Percentiles rank a stretch among this genome's conserved stretches.
Evolutionary conservation across 2,888 invertebrate species (phyloP).

Genomic region (Suillia variegata): DNA sequence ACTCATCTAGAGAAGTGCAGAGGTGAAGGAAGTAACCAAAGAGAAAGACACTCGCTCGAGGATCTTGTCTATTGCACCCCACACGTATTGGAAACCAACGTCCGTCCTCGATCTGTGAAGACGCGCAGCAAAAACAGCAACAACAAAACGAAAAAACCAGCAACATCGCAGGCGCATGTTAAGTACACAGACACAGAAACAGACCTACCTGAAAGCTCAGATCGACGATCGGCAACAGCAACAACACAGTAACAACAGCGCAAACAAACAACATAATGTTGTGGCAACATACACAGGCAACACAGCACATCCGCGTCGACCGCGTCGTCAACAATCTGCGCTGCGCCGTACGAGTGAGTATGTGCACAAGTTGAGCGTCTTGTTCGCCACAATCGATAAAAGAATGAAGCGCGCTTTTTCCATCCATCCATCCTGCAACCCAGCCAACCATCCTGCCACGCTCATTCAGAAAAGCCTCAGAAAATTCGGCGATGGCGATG

Average conservation of each 20-base stretch:
- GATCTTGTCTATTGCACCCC: slow-evolving; percentile 48
- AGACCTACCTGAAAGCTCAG: slow-evolving; percentile 21
- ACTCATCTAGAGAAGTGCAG: no score
- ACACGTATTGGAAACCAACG: slow-evolving; percentile 32
- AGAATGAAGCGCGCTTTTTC: no score
- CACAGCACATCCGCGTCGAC: neutral
- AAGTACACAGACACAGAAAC: no score
- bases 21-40: neutral
- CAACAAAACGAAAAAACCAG: neutral
- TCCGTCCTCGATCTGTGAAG: slow-evolving; percentile 16
- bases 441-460: no score
- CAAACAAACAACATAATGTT: slow-evolving; percentile 9
- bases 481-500: no score
- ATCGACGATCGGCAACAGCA: neutral
- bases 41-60: slow-evolving; percentile 27
- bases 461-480: no score
- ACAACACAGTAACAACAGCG: slow-evolving; percentile 2
- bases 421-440: neutral
- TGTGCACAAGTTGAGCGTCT: no score
- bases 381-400: neutral
- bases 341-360: no score
- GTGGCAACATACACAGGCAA: slow-evolving; percentile 6
- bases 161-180: neutral
- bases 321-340: no score
- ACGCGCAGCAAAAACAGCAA: slow-evolving; percentile 15